Percentiles rank a stretch among this genome's conserved stretches.
These are phyloP conservation scores for Cydia pomonella DNA, from an alignment of 1,140 invertebrate genomes.

Conservation along the genomic window DNA sequence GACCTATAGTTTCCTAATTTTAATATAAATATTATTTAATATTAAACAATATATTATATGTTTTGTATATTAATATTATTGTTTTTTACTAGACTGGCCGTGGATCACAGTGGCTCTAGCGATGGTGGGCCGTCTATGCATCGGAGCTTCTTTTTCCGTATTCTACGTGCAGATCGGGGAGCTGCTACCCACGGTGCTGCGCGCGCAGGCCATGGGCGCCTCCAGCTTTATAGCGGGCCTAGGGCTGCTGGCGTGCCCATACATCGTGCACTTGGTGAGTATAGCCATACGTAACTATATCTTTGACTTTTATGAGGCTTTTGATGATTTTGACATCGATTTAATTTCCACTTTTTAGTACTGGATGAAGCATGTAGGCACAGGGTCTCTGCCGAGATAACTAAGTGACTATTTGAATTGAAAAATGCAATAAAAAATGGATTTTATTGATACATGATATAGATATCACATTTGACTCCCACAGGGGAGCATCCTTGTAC, in stretches of 20 bases:
- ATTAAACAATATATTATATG: too few species aligned
- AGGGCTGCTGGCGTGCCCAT: conserved; percentile 84
- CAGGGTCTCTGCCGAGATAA: too few species aligned
- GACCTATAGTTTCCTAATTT: too few species aligned
- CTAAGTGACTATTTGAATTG: too few species aligned
- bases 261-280: conserved; percentile 85
- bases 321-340: not conserved
- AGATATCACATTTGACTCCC: too few species aligned
- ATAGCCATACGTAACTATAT: not conserved
- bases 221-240: conserved; percentile 85
- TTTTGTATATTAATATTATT: too few species aligned
- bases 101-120: conserved; percentile 84
- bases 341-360: not conserved
- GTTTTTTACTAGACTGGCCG: conserved; percentile 66
- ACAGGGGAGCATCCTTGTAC: too few species aligned
- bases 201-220: conserved; percentile 86
- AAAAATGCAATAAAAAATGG: too few species aligned
- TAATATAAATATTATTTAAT: too few species aligned
- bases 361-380: too few species aligned
- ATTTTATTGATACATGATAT: too few species aligned
- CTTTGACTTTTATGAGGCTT: conserved; percentile 8
- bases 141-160: conserved; percentile 85
- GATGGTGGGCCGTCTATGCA: conserved; percentile 84
- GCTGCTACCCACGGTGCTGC: conserved; percentile 84
- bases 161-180: conserved; percentile 87